Conservation (phyloP, 2,797 vertebrate genomes). For the Allochrocebus solatus region DNA sequence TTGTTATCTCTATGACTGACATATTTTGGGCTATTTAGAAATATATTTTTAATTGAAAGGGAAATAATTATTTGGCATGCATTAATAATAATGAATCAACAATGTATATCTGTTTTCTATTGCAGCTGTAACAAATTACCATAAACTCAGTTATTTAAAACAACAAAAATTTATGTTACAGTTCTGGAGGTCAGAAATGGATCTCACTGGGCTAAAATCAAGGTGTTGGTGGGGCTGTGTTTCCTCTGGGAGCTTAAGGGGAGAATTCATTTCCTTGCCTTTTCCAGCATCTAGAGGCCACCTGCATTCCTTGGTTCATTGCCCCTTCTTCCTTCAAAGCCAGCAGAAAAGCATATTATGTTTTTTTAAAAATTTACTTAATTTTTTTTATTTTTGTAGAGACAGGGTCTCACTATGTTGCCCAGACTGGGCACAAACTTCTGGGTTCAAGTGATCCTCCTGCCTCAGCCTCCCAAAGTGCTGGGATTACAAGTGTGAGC, state of each 20-base stretch:
- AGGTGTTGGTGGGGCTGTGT: neutral
- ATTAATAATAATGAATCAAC: neutral
- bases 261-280: neutral
- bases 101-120: neutral
- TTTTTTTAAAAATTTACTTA: accelerated
- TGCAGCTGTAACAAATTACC: neutral
- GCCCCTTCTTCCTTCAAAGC: neutral
- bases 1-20: neutral
- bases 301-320: neutral
- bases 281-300: neutral
- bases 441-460: neutral
- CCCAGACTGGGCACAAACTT: neutral
- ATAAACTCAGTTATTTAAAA: neutral
- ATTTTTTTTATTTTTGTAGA: neutral
- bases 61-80: neutral
- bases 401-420: neutral
- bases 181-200: neutral
- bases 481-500: neutral
- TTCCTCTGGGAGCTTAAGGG: neutral
- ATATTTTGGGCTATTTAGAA: slow-evolving; percentile 15
- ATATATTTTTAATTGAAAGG: neutral
- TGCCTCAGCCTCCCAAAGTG: neutral
- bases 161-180: neutral
- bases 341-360: neutral
- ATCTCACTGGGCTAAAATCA: neutral